Evolutionary conservation across 2,888 invertebrate genomes (phyloP).

Genomic region (Palloptera scutellata): DNA sequence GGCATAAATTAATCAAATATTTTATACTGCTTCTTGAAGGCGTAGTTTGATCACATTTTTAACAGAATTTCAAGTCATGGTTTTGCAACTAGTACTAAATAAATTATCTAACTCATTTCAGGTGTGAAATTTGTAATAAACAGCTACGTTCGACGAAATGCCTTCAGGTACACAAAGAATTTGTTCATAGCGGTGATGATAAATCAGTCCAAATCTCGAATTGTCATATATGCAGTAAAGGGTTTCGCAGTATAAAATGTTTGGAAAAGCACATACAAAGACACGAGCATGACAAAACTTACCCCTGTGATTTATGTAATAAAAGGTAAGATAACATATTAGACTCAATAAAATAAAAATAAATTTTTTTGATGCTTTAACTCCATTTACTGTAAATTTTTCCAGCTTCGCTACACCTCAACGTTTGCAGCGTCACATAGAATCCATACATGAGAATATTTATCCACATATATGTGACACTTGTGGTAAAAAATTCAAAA

Average conservation of each 20-base stretch:
- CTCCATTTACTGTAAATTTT: too few species aligned
- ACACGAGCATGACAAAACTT: conserved; percentile 35
- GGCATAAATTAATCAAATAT: too few species aligned
- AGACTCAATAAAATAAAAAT: too few species aligned
- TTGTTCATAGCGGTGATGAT: conserved; percentile 37
- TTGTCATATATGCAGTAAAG: conserved; percentile 39
- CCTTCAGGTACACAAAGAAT: conserved; percentile 37
- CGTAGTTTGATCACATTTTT: too few species aligned
- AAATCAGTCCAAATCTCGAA: conserved; percentile 30
- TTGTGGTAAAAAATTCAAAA: conserved; percentile 57
- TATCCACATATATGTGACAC: conserved; percentile 55
- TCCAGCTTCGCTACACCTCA: conserved; percentile 51
- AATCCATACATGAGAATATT: conserved; percentile 53
- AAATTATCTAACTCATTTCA: conserved; percentile 6
- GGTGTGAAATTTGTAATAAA: conserved; percentile 41
- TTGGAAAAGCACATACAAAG: conserved; percentile 38
- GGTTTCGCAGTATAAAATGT: conserved; percentile 36
- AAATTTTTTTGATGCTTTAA: too few species aligned
- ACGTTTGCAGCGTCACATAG: conserved; percentile 52
- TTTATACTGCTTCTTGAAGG: too few species aligned
- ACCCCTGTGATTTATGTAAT: conserved; percentile 40
- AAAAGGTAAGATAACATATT: conserved; percentile 37
- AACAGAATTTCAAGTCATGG: too few species aligned
- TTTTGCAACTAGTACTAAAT: too few species aligned
- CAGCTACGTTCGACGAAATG: conserved; percentile 36